A percentile compares a stretch with the other conserved stretches of the same genome.
phyloP scores from a whole-genome alignment of 1,140 invertebrate genomes.

The Drosophila hydei region DNA sequence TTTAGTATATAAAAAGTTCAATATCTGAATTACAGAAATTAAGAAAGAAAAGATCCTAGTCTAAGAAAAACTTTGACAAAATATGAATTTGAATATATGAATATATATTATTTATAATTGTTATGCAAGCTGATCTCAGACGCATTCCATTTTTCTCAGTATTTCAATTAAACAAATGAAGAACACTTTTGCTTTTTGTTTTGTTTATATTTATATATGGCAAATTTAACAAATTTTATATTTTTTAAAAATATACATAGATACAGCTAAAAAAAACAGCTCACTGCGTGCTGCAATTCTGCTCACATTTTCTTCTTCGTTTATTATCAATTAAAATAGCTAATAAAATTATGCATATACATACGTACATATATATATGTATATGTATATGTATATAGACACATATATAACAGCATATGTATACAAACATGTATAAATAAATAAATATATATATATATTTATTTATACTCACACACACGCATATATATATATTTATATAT shows the following conservation, averaged over 20 bases:
- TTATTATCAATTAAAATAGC: slow-evolving; percentile 53
- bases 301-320: slow-evolving; percentile 32
- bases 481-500: slow-evolving; percentile 6
- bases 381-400: slow-evolving; percentile 4
- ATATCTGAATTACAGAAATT: too few species aligned
- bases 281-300: slow-evolving; percentile 35
- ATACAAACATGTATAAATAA: too few species aligned
- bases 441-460: slow-evolving; percentile 5
- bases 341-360: slow-evolving; percentile 60
- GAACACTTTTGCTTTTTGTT: slow-evolving; percentile 14
- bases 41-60: too few species aligned
- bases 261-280: slow-evolving; percentile 71
- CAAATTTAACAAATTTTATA: slow-evolving; percentile 79
- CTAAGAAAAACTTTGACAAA: too few species aligned
- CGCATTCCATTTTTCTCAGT: too few species aligned
- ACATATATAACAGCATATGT: slow-evolving; percentile 4
- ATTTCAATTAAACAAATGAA: too few species aligned
- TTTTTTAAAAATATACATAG: slow-evolving; percentile 69
- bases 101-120: too few species aligned
- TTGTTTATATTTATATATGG: slow-evolving; percentile 66
- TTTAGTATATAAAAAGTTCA: too few species aligned
- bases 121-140: too few species aligned
- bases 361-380: slow-evolving; percentile 17
- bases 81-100: too few species aligned
- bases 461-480: slow-evolving; percentile 9